Conservation (phyloP, 2,888 invertebrate genomes). For the Chrysolina oricalcia region DNA sequence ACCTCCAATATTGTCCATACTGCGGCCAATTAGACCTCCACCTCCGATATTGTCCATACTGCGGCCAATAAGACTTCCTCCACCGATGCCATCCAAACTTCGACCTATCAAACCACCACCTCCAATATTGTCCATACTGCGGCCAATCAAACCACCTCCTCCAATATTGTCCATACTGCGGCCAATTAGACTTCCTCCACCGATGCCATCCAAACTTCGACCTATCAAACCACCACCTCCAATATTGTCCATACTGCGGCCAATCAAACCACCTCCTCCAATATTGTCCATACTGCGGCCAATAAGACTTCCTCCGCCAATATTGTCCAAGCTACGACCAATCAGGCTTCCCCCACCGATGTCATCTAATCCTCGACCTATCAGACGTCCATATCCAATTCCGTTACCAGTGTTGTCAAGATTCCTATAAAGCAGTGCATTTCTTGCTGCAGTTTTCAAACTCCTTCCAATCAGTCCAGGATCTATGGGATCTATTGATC, state of each 20-base stretch:
- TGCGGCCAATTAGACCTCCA: neutral
- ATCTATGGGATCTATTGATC: neutral
- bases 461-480: neutral
- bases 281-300: conserved; percentile 28
- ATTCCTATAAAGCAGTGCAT: too few relatives aligned
- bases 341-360: conserved; percentile 28
- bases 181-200: conserved; percentile 24
- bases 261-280: conserved; percentile 27
- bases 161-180: conserved; percentile 33
- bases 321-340: conserved; percentile 31
- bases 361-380: conserved; percentile 11
- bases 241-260: conserved; percentile 32
- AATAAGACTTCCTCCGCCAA: conserved; percentile 29
- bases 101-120: conserved; percentile 5
- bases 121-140: conserved; percentile 27
- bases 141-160: conserved; percentile 28
- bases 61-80: conserved; percentile 21
- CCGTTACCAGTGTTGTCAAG: neutral
- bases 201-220: conserved; percentile 25
- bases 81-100: conserved; percentile 19
- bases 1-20: conserved; percentile 15
- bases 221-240: conserved; percentile 29
- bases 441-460: too few relatives aligned
- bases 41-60: conserved; percentile 15
- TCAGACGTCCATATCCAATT: conserved; percentile 22